Evolutionary conservation across 2,888 invertebrate genomes (phyloP), one percentile per base, ranked within the genome.

Genomic region (Eumacrocentrus americanus): DNA sequence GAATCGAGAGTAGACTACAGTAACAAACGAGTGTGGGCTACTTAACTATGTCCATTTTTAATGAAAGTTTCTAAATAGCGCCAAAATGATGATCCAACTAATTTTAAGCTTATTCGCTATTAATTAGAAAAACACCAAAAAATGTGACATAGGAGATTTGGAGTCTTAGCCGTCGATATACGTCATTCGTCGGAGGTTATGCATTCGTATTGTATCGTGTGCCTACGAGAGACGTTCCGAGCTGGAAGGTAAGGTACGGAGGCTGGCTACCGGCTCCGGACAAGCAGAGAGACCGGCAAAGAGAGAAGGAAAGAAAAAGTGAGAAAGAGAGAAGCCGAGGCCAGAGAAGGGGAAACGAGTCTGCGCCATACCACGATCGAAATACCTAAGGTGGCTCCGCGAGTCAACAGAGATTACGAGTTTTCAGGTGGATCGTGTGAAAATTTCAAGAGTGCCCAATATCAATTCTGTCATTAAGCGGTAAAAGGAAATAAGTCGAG

Each of bases 311-410:
- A 47, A 54, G 50, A 38, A 37, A 51, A 44, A 42, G 46, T n/a
- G n/a, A n/a, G n/a, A n/a, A n/a, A 51, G 50, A 46, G 35, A 37
- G 56, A 58, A 60, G 22, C 22, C 56, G 51, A 20, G 62, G 56
- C 52, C 68, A 67, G 63, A 71, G 71, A 69, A 70, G 71, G 68
- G 70, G 69, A 73, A 76, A 77, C 76, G 73, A 76, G 77, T 76
- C 76, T 74, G 73, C 71, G 73, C 74, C 67, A 67, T 74, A 68
- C 70, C 69, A 69, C 70, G 67, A 74, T 71, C 69, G 68, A 72
- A 74, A 76, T 75, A 60, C 63, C 64, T 61, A 61, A 55, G 52
- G 58, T 58, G 44, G 38, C 58, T n/a, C 25, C 58, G 37, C 59
- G 58, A 51, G 58, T 55, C 47, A 44, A 65, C 47, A 63, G 57